Evolutionary conservation across 1,140 invertebrate genomes (phyloP), one percentile per base, ranked within the genome.

Genomic region (Samia ricini): DNA sequence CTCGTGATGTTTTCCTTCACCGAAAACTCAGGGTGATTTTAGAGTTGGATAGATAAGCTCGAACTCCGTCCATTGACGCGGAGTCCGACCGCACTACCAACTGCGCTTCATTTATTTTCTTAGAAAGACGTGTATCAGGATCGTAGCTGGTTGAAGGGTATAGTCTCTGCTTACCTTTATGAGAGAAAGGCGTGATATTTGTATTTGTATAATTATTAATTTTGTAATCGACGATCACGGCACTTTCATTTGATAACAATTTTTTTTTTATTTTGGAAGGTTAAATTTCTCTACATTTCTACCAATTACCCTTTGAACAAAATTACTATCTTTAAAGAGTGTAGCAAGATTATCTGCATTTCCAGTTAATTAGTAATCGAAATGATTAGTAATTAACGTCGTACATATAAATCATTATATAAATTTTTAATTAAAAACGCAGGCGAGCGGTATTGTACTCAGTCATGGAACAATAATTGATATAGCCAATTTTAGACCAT

Each of bases 341-440:
- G 4, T 20, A 52, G 19, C 19, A 23, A 21, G 50, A 52, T 23
- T 52, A 18, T 12, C 7, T 2, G 19, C 8, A 15, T 42, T 42
- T 42, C 4, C 1, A 42, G 15, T 10, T 52, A 52, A 20, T 23
- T 21, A 2, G 20, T 52, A 21, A 52, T 52, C 22, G 21, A 52
- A 52, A 52, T 23, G 50, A 20, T 42, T 42, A 42, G 33, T 42
- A 10, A 42, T 1, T n/a, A n/a, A n/a, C n/a, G n/a, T 42, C 33
- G 15, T 42, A 29, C 26, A 5, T 5, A 29, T n/a, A 50, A 50
- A 50, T 50, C 20, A 50, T 50, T 50, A 15, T 23, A 23, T 52
- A 52, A 52, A 52, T 18, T 22, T 20, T 52, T 52, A 52, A 52
- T 52, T 52, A 52, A 52, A 42, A 23, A 23, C 50, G 2, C 15